Base-by-base conservation (phyloP, 2,888 invertebrate species). In the Caenorhabditis parvicauda region DNA sequence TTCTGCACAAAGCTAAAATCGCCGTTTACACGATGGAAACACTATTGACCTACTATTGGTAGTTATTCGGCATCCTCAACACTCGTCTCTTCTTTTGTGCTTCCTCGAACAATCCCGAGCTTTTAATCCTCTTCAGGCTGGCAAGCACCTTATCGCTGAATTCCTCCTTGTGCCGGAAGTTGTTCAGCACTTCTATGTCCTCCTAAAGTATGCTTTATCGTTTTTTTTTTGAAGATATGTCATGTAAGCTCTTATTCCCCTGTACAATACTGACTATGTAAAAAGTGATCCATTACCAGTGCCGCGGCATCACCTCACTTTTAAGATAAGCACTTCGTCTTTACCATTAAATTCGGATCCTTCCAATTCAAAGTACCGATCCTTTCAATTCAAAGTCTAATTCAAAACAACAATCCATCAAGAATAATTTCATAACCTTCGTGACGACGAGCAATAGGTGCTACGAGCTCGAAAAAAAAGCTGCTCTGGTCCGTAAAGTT, bases 1-100 rank as follows among this genome's bases (percentile, higher is more conserved):
- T 59, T 45, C 28, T 43, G 32, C 7, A 68, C 39, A 22, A 64
- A 55, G 43, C 64, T 65, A 53, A 52, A 64, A 59, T 21, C 19
- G 14, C 28, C 27, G 14, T 35, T 22, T 14, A 35, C n/a, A 1
- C 32, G 35, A 9, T 17, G 14, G 6, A 46, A 21, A n/a, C 21
- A 25, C n/a, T 47, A 32, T 46, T 24, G n/a, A 39, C 62, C 22
- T 24, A 63, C 63, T 49, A 64, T 21, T 58, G 57, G 27, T 67
- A 67, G 48, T 67, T 67, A n/a, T 55, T 47, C 12, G 63, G 67
- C 25, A 67, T 25, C 25, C 32, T 50, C 12, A 62, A 43, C 12
- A 66, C 45, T 21, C 62, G 32, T 41, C 56, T 44, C 29, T 57
- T 54, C 37, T 49, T 51, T 43, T 49, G 25, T 22, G 62, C 62